Base-by-base conservation (phyloP, 1,140 invertebrate species). In the Nasonia longicornis region DNA sequence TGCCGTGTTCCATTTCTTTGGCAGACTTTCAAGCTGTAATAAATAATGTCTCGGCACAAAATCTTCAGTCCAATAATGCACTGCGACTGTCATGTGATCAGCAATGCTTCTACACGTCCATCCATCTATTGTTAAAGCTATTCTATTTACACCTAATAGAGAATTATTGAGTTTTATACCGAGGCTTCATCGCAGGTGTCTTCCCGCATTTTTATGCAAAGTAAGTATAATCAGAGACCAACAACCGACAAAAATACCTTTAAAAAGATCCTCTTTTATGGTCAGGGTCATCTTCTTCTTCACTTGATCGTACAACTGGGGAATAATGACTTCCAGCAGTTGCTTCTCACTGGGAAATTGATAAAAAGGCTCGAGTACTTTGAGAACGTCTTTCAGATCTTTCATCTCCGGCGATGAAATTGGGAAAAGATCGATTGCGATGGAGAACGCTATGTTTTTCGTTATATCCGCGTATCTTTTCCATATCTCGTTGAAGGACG, bases 91-190 rank as follows among this genome's bases (percentile, higher is more conserved):
- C 81, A 82, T 82, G 29, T 82, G 72, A 67, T 82, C 81, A 31
- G 77, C 52, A 8, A 82, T 79, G 63, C 64, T 70, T 58, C 81
- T 74, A n/a, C 77, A 31, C 20, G 76, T 82, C 81, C 81, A 82
- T 35, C 81, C 81, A 70, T 82, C 81, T 52, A 82, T 82, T n/a
- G 77, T 82, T 76, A 82, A 82, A 63, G 81, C 77, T 82, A 82
- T 79, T 12, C 52, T 52, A 38, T 82, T 74, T 20, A 79, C 72
- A 63, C 72, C 81, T 82, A 31, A 35, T 31, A 20, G 35, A 70
- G 7, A 20, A 12, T 73, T 10, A 35, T 73, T 16, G n/a, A 3
- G 16, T 20, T 20, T 64, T 64, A 64, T 8, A 64, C 14, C 1
- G 12, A 58, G 52, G 35, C 7, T 31, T 63, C 26, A 26, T 26